These are phyloP conservation scores for Pteronotus mesoamericanus DNA, from an alignment of 2,797 vertebrate species.

Conservation along the genomic window DNA sequence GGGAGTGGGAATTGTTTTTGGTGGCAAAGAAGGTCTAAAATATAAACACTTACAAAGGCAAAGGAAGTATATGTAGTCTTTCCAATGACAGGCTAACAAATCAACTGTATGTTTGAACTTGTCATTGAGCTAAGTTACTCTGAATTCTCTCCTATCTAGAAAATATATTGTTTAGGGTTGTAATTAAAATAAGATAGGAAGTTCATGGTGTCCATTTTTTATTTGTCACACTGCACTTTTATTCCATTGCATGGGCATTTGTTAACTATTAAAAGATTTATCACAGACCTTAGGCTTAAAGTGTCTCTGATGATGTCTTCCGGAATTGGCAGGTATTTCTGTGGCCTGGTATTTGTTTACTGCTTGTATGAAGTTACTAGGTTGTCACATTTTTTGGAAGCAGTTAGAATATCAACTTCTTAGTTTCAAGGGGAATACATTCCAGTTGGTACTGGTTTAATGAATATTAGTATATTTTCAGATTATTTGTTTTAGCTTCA, in stretches of 20 bases:
- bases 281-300: not conserved
- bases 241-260: not conserved
- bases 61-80: not conserved
- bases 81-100: not conserved
- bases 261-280: not conserved
- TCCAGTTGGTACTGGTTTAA: not conserved
- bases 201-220: not conserved
- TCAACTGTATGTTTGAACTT: not conserved
- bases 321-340: not conserved
- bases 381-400: not conserved
- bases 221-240: not conserved
- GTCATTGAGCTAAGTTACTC: not conserved
- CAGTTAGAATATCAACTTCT: not conserved
- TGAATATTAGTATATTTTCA: not conserved
- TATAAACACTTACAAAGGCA: not conserved
- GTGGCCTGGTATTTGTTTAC: not conserved
- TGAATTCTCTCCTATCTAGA: not conserved
- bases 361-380: not conserved
- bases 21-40: not conserved
- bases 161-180: not conserved
- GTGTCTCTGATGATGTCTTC: not conserved
- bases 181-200: not conserved
- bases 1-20: not conserved
- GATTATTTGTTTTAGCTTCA: not conserved
- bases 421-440: not conserved